phyloP scores from a whole-genome alignment of 2,888 invertebrate species.

The Hofmannophila pseudospretella region DNA sequence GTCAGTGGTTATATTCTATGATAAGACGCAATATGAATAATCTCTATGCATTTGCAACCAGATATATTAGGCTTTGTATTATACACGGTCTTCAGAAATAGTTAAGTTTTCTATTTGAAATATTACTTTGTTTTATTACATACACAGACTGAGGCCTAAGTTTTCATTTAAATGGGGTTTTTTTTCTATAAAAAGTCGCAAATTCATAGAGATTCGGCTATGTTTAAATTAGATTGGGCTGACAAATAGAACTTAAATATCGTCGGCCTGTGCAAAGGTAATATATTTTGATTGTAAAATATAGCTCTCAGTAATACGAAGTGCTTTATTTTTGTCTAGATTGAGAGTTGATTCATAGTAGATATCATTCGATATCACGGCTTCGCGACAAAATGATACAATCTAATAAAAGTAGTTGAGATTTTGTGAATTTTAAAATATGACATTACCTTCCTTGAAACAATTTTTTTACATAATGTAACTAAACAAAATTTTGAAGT shows the following conservation, averaged over 20 bases:
- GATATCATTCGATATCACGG: slow-evolving; percentile 26
- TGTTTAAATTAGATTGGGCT: slow-evolving; percentile 25
- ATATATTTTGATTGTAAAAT: slow-evolving; percentile 48
- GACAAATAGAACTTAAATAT: slow-evolving; percentile 26
- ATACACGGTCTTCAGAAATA: slow-evolving; percentile 20
- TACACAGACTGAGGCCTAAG: slow-evolving; percentile 23
- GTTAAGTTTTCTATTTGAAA: slow-evolving; percentile 12
- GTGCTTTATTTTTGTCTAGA: slow-evolving; percentile 53
- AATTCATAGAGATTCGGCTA: slow-evolving; percentile 36
- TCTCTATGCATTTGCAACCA: slow-evolving; percentile 34
- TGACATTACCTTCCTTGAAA: too few relatives aligned
- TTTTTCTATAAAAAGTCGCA: slow-evolving; percentile 25
- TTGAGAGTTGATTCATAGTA: slow-evolving; percentile 38
- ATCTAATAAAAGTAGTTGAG: slow-evolving; percentile 2
- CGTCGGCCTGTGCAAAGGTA: slow-evolving; percentile 60
- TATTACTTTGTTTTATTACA: slow-evolving; percentile 17
- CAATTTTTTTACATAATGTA: slow-evolving; percentile 4
- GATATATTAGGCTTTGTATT: slow-evolving; percentile 5
- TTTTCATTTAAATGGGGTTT: slow-evolving; percentile 14
- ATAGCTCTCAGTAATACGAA: slow-evolving; percentile 51
- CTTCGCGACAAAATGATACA: slow-evolving; percentile 29
- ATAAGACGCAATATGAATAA: slow-evolving; percentile 2
- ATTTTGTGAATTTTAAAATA: too few relatives aligned
- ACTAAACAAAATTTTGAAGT: background rate
- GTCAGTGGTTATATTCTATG: background rate